Base-by-base conservation (phyloP, 2,113 vertebrate genomes). In the Aleadryas rufinucha region DNA sequence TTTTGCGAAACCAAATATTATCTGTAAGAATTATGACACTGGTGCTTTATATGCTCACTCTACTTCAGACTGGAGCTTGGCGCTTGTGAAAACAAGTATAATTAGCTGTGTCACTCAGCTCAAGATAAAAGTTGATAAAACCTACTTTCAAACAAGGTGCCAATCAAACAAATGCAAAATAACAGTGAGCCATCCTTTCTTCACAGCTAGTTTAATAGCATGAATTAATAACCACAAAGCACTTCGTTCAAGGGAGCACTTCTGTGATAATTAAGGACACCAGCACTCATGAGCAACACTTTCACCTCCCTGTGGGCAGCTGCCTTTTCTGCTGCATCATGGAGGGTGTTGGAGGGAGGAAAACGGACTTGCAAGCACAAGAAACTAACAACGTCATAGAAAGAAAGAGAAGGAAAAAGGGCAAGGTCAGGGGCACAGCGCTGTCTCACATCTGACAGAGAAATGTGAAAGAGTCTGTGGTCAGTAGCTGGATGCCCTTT, bases 91-190 rank as follows among this genome's bases (percentile, higher is more conserved):
- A 97, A 84, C 53, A 84, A 85, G 64, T 93, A 78, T 90, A 90
- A 93, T 94, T 81, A 96, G 31, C 66, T 74, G 60, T 88, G 76
- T 77, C 88, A 84, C 90, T 90, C 68, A 90, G 41, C 72, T 84
- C 31, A 42, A 78, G 80, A 87, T 86, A 90, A 96, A 93, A 90
- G 60, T 70, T 68, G 71, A 81, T 81, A 93, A 94, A 94, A 86
- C 76, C 44, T 84, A 60, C 44, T 24, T 84, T 90, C 72, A 81
- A 71, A 89, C 42, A 90, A 75, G 64, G n/a, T 95, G 76, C n/a
- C 88, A 92, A 54, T 95, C 85, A 94, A 86, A 86, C 5, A 15
- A 80, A 96, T 81, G 79, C 44, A 83, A 90, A 93, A 60, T 78
- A 95, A 66, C 44, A 70, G 56, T 4, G 1, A 95, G 72, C 41